Conservation (phyloP, 2,113 vertebrate genomes). For the Epinephelus fuscoguttatus region DNA sequence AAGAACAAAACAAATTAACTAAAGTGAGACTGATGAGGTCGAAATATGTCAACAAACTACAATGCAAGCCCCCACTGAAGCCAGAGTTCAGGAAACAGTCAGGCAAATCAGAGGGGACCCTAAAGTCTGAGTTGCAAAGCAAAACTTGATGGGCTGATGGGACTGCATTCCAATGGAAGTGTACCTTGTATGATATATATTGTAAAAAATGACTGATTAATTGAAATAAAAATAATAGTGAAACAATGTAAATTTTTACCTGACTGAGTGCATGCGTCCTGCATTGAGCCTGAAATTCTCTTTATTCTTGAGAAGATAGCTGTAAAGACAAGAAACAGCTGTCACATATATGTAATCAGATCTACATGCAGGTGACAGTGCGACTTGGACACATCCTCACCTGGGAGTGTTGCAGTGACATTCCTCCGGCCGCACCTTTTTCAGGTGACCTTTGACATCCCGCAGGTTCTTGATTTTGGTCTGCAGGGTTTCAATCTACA, state of each 20-base stretch:
- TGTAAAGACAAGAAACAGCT: slow-evolving; percentile 72
- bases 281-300: slow-evolving; percentile 86
- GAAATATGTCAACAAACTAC: no score
- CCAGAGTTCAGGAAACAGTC: no score
- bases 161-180: no score
- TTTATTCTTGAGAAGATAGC: slow-evolving; percentile 88
- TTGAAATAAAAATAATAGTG: background rate
- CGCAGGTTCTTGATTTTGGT: slow-evolving; percentile 97
- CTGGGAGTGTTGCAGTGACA: slow-evolving; percentile 91
- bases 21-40: background rate
- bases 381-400: slow-evolving; percentile 73
- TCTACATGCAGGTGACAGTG: background rate
- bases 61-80: no score
- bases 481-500: slow-evolving; percentile 96
- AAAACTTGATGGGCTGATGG: no score
- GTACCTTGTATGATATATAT: no score
- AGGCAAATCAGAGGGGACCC: no score
- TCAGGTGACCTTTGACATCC: slow-evolving; percentile 95
- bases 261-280: slow-evolving; percentile 86
- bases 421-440: slow-evolving; percentile 93
- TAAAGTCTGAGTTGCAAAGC: no score
- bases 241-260: slow-evolving; percentile 76
- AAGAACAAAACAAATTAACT: background rate
- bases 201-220: no score
- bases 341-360: background rate